Conservation (phyloP, 2,888 invertebrate genomes). For the Hecatera dysodea region DNA sequence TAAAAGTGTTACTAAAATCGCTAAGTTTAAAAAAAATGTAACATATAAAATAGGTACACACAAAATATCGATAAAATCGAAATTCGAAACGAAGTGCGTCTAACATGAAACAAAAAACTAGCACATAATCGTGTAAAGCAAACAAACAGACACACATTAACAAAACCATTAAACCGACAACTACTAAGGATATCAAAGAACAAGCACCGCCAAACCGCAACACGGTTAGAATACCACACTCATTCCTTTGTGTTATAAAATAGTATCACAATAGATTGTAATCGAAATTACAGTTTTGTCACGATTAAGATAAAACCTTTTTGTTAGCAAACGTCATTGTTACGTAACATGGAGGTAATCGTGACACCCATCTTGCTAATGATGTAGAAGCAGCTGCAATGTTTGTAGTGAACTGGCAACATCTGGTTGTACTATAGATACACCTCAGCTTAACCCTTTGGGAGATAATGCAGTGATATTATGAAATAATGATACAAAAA, state of each 20-base stretch:
- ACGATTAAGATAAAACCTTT: conserved; percentile 29
- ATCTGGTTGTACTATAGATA: neutral
- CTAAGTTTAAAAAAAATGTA: neutral
- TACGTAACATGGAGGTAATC: conserved; percentile 15
- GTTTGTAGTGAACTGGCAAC: neutral
- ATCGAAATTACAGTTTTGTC: conserved; percentile 56
- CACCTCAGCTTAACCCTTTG: neutral
- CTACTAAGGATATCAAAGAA: conserved; percentile 17
- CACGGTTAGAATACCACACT: conserved; percentile 44
- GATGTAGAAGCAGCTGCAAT: neutral
- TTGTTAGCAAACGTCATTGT: conserved; percentile 39
- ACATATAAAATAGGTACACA: neutral
- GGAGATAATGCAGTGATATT: neutral
- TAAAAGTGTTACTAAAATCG: neutral
- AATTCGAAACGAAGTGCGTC: neutral
- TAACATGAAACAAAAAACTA: neutral
- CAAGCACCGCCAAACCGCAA: conserved; percentile 42
- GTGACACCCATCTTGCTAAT: conserved; percentile 8
- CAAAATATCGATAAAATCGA: neutral
- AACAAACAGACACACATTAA: neutral
- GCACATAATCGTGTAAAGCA: conserved; percentile 9
- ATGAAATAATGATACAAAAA: neutral
- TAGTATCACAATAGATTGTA: conserved; percentile 46
- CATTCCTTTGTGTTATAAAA: conserved; percentile 51
- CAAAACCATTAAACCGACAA: conserved; percentile 26